phyloP scores from a whole-genome alignment of 2,797 vertebrate genomes.

The Sebastes iracundus region DNA sequence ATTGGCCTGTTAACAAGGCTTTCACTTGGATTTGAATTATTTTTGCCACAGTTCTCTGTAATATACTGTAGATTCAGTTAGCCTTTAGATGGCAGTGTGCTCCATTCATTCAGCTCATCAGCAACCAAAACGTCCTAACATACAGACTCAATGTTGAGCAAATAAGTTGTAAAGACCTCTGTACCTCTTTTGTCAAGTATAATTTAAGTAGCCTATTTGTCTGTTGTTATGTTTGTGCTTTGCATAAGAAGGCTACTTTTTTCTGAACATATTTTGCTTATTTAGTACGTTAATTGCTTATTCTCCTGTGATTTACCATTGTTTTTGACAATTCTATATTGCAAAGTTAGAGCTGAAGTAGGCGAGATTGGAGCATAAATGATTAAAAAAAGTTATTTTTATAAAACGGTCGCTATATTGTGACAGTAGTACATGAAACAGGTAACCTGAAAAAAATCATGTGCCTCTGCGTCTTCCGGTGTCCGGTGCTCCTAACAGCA shows the following conservation, averaged over 20 bases:
- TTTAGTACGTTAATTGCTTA: background rate
- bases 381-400: too few relatives aligned
- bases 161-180: background rate
- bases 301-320: background rate
- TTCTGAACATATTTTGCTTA: background rate
- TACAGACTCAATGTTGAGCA: background rate
- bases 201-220: background rate
- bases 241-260: background rate
- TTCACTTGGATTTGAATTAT: background rate
- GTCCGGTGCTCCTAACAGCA: too few relatives aligned
- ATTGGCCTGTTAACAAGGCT: background rate
- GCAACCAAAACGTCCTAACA: background rate
- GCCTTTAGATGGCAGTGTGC: constrained; percentile 44
- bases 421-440: too few relatives aligned
- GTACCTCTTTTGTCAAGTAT: background rate
- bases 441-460: too few relatives aligned
- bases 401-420: too few relatives aligned
- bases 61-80: background rate
- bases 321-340: background rate
- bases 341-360: background rate
- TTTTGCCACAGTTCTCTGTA: background rate
- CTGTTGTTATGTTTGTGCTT: background rate
- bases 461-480: too few relatives aligned
- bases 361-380: too few relatives aligned
- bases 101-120: constrained; percentile 5